Evolutionary conservation across 1,140 invertebrate species (phyloP), one percentile per base, ranked within the genome.

Genomic region (Heliconius nattereri): DNA sequence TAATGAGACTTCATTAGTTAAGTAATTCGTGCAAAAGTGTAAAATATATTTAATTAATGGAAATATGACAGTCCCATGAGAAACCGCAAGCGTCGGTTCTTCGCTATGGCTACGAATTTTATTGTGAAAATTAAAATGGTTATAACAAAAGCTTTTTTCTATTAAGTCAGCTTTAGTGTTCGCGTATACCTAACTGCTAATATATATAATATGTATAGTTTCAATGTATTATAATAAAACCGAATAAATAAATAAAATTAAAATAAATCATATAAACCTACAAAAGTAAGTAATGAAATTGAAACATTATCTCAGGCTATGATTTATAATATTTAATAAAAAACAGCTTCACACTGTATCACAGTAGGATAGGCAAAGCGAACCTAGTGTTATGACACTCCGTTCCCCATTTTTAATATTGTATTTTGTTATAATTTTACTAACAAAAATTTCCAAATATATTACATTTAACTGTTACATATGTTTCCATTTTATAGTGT

Each of bases 51-150:
- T 11, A 57, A 74, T 26, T 54, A 79, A 84, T 83, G 79, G 80
- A 87, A 87, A 85, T 86, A 87, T 86, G 86, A 83, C 84, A 80
- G 70, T 76, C 79, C 52, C 75, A 45, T 40, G 75, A 71, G 79
- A 76, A 76, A 80, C 79, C 75, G 75, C 79, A 76, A 19, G 37
- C 54, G 66, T 35, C 54, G 71, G 76, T 40, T 60, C 57, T 26
- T 32, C 49, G 54, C 71, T 23, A 45, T 19, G 16, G 70, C 75
- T 76, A 76, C 35, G 23, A 32, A 73, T 80, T 80, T 80, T 70
- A 76, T 73, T 75, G 74, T 49, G 23, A 23, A 76, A 76, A 80
- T 76, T 80, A 52, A 76, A 76, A 77, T 49, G 71, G 35, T 80
- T 79, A 75, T 40, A 79, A 71, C 73, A 75, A 11, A 75, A 75